phyloP scores from a whole-genome alignment of 1,140 invertebrate species.

The Pachyrhynchus sulphureomaculatus region DNA sequence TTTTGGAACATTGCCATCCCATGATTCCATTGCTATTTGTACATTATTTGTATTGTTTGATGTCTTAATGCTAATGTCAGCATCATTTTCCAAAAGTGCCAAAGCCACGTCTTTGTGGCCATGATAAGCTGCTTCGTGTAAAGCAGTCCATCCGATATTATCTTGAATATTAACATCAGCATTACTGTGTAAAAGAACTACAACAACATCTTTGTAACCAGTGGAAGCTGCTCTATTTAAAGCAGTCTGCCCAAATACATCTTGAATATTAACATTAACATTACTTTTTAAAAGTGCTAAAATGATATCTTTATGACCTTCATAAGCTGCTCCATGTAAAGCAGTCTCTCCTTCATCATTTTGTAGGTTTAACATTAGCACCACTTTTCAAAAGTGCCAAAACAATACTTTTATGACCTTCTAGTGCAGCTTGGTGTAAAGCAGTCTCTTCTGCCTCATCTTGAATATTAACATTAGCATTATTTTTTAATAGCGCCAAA shows the following conservation, averaged over 20 bases:
- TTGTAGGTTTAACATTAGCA: too few relatives aligned
- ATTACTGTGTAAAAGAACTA: constrained; percentile 15
- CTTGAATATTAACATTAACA: too few relatives aligned
- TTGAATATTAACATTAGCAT: background rate
- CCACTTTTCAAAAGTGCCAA: too few relatives aligned
- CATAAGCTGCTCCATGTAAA: too few relatives aligned
- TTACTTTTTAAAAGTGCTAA: too few relatives aligned
- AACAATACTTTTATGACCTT: background rate
- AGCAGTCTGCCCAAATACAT: constrained; percentile 20
- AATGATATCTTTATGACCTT: background rate
- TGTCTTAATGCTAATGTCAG: constrained; percentile 24
- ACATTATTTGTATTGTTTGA: too few relatives aligned
- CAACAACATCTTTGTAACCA: constrained; percentile 27
- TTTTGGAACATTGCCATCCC: too few relatives aligned
- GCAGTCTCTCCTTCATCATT: too few relatives aligned
- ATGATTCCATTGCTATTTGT: too few relatives aligned
- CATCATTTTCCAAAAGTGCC: too few relatives aligned
- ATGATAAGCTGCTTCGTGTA: background rate
- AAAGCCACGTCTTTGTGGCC: background rate
- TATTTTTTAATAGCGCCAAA: background rate
- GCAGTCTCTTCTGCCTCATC: background rate
- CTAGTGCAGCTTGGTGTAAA: background rate
- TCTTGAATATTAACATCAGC: background rate
- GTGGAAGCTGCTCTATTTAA: constrained; percentile 26
- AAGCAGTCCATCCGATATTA: too few relatives aligned